These are phyloP conservation scores for Eustalomyia histrio DNA, from an alignment of 2,888 invertebrate species.

Conservation along the genomic window DNA sequence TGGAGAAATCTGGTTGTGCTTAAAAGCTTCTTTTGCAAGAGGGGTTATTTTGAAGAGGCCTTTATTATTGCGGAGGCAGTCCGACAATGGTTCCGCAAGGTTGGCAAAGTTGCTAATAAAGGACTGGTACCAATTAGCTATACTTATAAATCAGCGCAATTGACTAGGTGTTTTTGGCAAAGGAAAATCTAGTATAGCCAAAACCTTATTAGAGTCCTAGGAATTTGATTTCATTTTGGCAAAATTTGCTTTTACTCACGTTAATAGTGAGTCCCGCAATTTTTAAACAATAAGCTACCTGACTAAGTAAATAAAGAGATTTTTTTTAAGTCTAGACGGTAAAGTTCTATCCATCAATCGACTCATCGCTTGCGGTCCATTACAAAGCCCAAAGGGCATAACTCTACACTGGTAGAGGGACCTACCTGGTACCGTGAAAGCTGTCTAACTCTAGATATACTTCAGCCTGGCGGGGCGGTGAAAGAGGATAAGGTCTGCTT, in stretches of 20 bases:
- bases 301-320: slow-evolving; percentile 6
- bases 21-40: background rate
- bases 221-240: slow-evolving; percentile 8
- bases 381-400: slow-evolving; percentile 60
- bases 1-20: too few relatives aligned
- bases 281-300: slow-evolving; percentile 10
- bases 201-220: slow-evolving; percentile 25
- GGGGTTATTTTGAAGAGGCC: background rate
- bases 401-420: slow-evolving; percentile 54
- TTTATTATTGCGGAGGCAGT: background rate
- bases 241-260: too few relatives aligned
- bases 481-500: slow-evolving; percentile 21
- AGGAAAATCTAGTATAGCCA: background rate
- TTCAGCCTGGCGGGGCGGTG: slow-evolving; percentile 25
- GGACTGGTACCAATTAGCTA: slow-evolving; percentile 14
- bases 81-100: background rate
- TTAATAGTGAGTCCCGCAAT: background rate
- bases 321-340: slow-evolving; percentile 8
- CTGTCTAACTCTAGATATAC: slow-evolving; percentile 16
- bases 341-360: slow-evolving; percentile 41
- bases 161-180: background rate
- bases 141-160: background rate
- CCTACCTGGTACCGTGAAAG: slow-evolving; percentile 67
- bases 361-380: slow-evolving; percentile 58
- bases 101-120: slow-evolving; percentile 7